phyloP scores from a whole-genome alignment of 2,113 vertebrate species.

The Corythoichthys haematopterus region DNA sequence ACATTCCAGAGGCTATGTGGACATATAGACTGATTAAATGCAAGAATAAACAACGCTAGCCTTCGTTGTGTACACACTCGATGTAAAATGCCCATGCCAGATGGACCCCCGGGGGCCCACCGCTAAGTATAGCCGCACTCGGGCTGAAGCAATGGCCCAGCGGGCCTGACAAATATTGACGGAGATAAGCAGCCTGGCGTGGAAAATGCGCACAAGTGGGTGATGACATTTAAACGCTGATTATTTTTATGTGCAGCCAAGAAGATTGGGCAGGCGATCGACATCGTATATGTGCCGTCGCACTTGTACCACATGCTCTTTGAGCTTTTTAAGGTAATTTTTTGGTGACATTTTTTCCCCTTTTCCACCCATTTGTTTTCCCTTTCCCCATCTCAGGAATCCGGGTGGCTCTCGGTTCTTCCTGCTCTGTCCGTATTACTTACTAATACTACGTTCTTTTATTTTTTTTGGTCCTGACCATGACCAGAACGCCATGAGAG shows the following conservation, averaged over 20 bases:
- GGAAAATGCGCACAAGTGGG: constrained; percentile 6
- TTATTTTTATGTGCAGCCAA: constrained; percentile 61
- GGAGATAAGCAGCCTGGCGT: constrained; percentile 18
- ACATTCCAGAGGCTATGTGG: background rate
- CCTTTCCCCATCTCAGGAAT: no score
- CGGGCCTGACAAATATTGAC: constrained; percentile 43
- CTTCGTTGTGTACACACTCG: background rate
- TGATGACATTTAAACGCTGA: constrained; percentile 1
- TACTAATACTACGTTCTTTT: no score
- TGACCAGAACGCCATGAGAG: constrained; percentile 89
- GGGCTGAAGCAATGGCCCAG: constrained; percentile 24
- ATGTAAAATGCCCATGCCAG: constrained; percentile 19
- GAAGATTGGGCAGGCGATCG: constrained; percentile 69
- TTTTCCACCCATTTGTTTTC: no score
- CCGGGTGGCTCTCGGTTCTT: no score
- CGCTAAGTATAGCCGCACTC: constrained; percentile 39
- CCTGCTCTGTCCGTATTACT: no score
- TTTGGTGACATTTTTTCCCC: background rate
- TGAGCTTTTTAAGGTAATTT: constrained; percentile 90
- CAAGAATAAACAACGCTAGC: background rate
- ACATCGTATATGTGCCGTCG: constrained; percentile 90
- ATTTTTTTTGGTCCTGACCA: background rate
- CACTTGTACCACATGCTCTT: constrained; percentile 97
- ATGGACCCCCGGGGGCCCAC: constrained; percentile 31
- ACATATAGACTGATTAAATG: background rate